Evolutionary conservation across 2,888 invertebrate species (phyloP), one percentile per base, ranked within the genome.

Genomic region (Drosophila diplacantha): DNA sequence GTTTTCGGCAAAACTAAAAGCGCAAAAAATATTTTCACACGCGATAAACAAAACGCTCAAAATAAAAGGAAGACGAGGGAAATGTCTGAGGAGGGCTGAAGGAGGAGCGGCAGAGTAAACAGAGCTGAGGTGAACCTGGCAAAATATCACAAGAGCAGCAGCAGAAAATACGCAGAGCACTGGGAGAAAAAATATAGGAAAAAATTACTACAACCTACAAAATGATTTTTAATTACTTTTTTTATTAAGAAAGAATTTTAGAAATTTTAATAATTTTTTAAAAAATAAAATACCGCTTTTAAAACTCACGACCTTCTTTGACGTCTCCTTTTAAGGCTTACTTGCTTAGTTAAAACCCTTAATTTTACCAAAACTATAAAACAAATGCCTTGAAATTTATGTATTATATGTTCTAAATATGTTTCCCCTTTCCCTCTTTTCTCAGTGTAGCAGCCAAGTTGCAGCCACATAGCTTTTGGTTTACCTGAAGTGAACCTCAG

Each of bases 31-130:
- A 65, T 80, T 62, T 74, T 78, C 78, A 82, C 78, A 78, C 78
- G 78, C 81, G 64, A 61, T 72, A 72, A 77, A 82, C 78, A 78
- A 78, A 77, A 74, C 65, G 77, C 56, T 41, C 39, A 35, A n/a
- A 18, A 41, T n/a, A 18, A 41, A 11, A 26, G 31, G 26, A 60
- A 49, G 44, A 44, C 44, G 29, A 29, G 44, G 29, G 29, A 29
- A 43, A 12, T 26, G 43, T 26, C 26, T 38, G 51, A 37, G 38
- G 39, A 26, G 5, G 24, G 24, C n/a, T n/a, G 18, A 34, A n/a
- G 26, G 37, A 20, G 62, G 22, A 22, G 26, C 20, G 24, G 11
- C 32, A 26, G 43, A 18, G 49, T 29, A 61, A 60, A 59, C 63
- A 64, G 55, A 35, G 41, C 22, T n/a, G 37, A 58, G 68, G 58